A percentile compares a stretch with the other conserved stretches of the same genome.
phyloP scores from a whole-genome alignment of 2,113 vertebrate species.

The Calyptommatus sinebrachiatus region DNA sequence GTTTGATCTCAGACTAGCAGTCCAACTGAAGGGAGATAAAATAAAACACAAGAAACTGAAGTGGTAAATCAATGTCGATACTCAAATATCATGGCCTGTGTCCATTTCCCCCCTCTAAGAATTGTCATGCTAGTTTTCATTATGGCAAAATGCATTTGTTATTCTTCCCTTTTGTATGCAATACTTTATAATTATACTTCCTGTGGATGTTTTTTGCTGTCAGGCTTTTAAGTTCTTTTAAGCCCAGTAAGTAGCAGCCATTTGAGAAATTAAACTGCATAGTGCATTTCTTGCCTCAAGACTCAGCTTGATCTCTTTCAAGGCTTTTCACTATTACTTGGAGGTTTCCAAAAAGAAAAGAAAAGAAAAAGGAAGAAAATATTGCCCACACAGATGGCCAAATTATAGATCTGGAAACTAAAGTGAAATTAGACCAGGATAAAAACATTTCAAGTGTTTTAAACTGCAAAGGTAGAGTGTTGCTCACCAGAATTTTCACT shows the following conservation, averaged over 20 bases:
- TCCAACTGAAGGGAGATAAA: background rate
- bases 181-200: conserved; percentile 13
- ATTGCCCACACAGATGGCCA: conserved; percentile 1
- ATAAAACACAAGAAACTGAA: background rate
- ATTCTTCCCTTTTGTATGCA: background rate
- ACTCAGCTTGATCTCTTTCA: conserved; percentile 46
- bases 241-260: conserved; percentile 48
- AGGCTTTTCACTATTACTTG: background rate
- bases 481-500: conserved; percentile 60
- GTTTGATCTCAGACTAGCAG: background rate
- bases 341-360: conserved; percentile 1
- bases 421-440: background rate
- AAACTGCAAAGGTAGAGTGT: background rate
- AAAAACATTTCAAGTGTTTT: background rate
- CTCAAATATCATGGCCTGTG: background rate
- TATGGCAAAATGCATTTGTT: background rate
- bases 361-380: conserved; percentile 26
- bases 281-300: conserved; percentile 36
- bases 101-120: background rate
- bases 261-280: conserved; percentile 52
- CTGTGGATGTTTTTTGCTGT: conserved; percentile 30
- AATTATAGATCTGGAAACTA: background rate
- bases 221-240: conserved; percentile 32
- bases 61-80: background rate
- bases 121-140: conserved; percentile 13